Base-by-base conservation (phyloP, 1,140 invertebrate genomes). In the Eriocheir sinensis region DNA sequence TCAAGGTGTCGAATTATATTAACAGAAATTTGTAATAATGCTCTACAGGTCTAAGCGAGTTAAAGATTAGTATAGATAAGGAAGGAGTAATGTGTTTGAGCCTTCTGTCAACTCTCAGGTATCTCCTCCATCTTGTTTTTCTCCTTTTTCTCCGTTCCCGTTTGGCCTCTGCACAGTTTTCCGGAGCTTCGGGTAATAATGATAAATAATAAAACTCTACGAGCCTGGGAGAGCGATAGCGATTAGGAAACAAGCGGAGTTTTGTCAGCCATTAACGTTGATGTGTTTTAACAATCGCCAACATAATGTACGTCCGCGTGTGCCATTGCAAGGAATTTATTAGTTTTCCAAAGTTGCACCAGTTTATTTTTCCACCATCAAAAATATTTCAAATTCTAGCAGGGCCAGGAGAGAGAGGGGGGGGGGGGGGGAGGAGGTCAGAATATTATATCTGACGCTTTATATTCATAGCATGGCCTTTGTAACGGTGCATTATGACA, bases 401-500 rank as follows among this genome's bases (percentile, higher is more conserved):
- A 72, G 60, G n/a, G 60, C 60, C n/a, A n/a, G n/a, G n/a, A n/a
- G n/a, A n/a, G n/a, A n/a, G n/a, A n/a, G n/a, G n/a, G n/a, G n/a
- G n/a, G n/a, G n/a, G n/a, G n/a, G n/a, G n/a, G n/a, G n/a, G n/a
- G n/a, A n/a, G n/a, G n/a, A n/a, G n/a, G n/a, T n/a, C n/a, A n/a
- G 60, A 27, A 27, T 72, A 72, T 72, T 72, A 27, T 72, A 72
- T 72, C 60, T n/a, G 60, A 72, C 60, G n/a, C 60, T 72, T 72
- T 72, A 72, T 72, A 72, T 72, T 72, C 60, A 72, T n/a, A n/a
- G 60, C 21, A 72, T 72, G 60, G 60, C 60, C 60, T 72, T 72
- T 72, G 60, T 72, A 72, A 12, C 60, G 60, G 8, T 72, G 27
- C 27, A 72, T 72, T 72, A 72, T 72, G 3, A 21, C 60, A n/a